Base-by-base conservation (phyloP, 1,140 invertebrate genomes). In the Micrasema minimum region DNA sequence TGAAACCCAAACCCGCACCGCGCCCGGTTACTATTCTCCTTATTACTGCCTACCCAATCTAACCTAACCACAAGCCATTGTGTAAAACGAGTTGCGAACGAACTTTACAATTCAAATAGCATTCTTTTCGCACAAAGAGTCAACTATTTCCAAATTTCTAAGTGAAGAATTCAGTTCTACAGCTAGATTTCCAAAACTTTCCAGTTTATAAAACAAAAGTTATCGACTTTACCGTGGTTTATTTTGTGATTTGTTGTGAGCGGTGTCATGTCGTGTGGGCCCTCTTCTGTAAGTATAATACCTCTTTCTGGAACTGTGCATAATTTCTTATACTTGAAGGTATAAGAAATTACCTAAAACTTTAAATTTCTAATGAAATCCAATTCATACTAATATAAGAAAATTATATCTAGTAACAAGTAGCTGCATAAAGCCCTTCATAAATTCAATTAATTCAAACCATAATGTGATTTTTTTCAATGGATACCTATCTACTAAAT, bases 241-340 rank as follows among this genome's bases (percentile, higher is more conserved):
- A 23, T 31, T 55, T 22, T 59, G 55, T 59, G 55, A 59, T 59
- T 59, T 59, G 37, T 59, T 59, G 55, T 59, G 55, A 38, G 37
- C 55, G 37, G 55, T 59, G 55, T 59, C 55, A 59, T 59, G 55
- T 59, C 22, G 18, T 59, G 55, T 41, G 16, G 35, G n/a, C 55
- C 35, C 16, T 16, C 55, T 41, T 14, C n/a, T 59, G 55, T 59
- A 59, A 59, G 55, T 59, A 59, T 41, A n/a, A n/a, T n/a, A n/a
- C n/a, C 11, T 12, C 55, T 59, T 59, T 31, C 26, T 31, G 26
- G 26, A 31, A 31, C 26, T 31, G 26, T 7, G 26, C 26, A 4
- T 31, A n/a, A n/a, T n/a, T n/a, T 41, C 38, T n/a, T n/a, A n/a
- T n/a, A n/a, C n/a, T n/a, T n/a, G n/a, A n/a, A n/a, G n/a, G n/a